phyloP scores from a whole-genome alignment of 2,888 invertebrate species.

The Shargacucullia verbasci region DNA sequence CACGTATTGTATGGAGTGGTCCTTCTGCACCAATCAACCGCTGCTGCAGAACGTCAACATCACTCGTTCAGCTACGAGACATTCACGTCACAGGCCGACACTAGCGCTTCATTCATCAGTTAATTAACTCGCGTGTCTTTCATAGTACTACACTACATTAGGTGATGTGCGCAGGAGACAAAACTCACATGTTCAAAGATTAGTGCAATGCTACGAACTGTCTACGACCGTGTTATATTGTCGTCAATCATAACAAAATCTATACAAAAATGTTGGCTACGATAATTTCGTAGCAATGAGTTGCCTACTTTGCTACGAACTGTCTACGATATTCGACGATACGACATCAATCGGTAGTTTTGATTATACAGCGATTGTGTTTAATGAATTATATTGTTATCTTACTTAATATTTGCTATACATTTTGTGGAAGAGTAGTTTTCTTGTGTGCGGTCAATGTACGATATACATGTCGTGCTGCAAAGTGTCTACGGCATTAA shows the following conservation, averaged over 20 bases:
- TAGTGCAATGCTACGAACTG: constrained; percentile 3
- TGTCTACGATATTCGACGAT: too few species aligned
- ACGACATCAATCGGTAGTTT: too few species aligned
- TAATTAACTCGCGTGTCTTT: constrained; percentile 19
- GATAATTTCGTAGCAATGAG: too few species aligned
- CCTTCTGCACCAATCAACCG: background rate
- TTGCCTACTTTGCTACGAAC: too few species aligned
- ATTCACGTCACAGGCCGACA: constrained; percentile 6
- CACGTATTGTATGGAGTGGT: background rate
- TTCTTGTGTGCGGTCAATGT: background rate
- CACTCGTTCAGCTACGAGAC: constrained; percentile 1
- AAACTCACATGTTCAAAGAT: background rate
- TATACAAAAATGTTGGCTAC: too few species aligned
- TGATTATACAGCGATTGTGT: too few species aligned
- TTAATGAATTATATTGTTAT: too few species aligned
- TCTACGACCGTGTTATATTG: background rate
- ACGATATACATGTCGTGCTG: background rate
- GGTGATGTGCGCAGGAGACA: background rate
- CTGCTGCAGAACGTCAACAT: too few species aligned
- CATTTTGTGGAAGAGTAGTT: too few species aligned
- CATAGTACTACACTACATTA: background rate
- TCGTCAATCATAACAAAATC: too few species aligned
- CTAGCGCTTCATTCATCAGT: constrained; percentile 1
- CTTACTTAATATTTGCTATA: too few species aligned
- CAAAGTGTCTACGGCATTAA: background rate